Evolutionary conservation across 2,797 vertebrate species (phyloP).

Genomic region (Meda fulgida): DNA sequence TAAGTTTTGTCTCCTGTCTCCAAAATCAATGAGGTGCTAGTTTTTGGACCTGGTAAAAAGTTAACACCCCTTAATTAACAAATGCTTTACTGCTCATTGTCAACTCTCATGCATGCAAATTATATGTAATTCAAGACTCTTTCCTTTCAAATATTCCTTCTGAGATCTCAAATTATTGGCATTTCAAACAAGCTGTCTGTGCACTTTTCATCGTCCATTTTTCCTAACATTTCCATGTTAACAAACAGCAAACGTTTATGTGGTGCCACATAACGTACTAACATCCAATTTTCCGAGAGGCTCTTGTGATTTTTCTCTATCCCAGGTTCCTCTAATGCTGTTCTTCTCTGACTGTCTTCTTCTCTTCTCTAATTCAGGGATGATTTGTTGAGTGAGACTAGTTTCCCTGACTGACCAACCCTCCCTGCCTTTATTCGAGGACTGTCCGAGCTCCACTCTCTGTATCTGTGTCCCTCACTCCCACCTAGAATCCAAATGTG

Average conservation of each 20-base stretch:
- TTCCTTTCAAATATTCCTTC: not conserved
- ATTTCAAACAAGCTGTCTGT: slow-evolving; percentile 1
- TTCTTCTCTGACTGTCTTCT: slow-evolving; percentile 80
- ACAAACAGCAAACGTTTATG: slow-evolving; percentile 29
- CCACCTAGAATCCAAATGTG: slow-evolving; percentile 70
- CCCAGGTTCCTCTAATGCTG: slow-evolving; percentile 57
- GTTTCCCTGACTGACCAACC: slow-evolving; percentile 86
- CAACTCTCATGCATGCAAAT: slow-evolving; percentile 17
- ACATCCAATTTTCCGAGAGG: slow-evolving; percentile 59
- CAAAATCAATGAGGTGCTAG: slow-evolving; percentile 15
- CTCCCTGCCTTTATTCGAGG: slow-evolving; percentile 79
- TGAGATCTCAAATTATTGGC: slow-evolving; percentile 12
- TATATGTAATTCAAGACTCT: not conserved
- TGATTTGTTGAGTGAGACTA: slow-evolving; percentile 89
- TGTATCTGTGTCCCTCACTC: slow-evolving; percentile 66
- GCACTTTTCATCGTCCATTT: slow-evolving; percentile 26
- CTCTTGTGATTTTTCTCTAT: slow-evolving; percentile 67
- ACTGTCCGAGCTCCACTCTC: slow-evolving; percentile 78
- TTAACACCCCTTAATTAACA: slow-evolving; percentile 13
- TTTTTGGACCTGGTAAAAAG: slow-evolving; percentile 1
- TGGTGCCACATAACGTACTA: slow-evolving; percentile 33
- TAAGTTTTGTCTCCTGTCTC: slow-evolving; percentile 40
- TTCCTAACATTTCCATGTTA: slow-evolving; percentile 47
- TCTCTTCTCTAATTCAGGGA: slow-evolving; percentile 86
- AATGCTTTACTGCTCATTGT: not conserved